Percentiles rank a stretch among this genome's conserved stretches.
These are phyloP conservation scores for Campoplex nolae DNA, from an alignment of 2,888 invertebrate species.

Conservation along the genomic window DNA sequence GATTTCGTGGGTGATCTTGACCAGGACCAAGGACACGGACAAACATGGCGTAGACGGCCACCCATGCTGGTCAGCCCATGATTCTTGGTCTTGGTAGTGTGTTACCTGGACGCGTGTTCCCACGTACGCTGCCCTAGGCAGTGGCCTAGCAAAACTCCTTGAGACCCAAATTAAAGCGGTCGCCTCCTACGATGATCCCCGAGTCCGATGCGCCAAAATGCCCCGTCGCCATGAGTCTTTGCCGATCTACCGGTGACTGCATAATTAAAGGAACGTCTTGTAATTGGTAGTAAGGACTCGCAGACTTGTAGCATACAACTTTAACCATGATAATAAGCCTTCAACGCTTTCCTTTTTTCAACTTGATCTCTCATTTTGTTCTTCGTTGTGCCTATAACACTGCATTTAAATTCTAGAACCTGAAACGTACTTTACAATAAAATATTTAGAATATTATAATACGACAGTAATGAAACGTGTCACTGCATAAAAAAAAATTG, in stretches of 20 bases:
- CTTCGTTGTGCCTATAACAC: constrained; percentile 23
- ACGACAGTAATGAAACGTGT: neutral
- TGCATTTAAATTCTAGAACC: constrained; percentile 28
- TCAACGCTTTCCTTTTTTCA: constrained; percentile 32
- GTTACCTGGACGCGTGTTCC: constrained; percentile 76
- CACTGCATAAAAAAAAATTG: too few species aligned
- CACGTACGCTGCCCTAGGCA: constrained; percentile 82
- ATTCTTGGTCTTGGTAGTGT: constrained; percentile 60
- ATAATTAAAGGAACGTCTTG: constrained; percentile 82
- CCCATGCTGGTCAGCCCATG: constrained; percentile 77
- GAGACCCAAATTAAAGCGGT: constrained; percentile 82
- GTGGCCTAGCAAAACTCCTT: constrained; percentile 80
- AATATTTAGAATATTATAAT: neutral
- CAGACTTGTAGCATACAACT: constrained; percentile 33
- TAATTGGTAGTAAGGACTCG: constrained; percentile 77
- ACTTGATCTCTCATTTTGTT: constrained; percentile 32
- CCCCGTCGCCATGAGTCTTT: constrained; percentile 68
- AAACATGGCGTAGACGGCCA: constrained; percentile 79
- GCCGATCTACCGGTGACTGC: constrained; percentile 79
- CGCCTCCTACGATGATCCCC: constrained; percentile 77
- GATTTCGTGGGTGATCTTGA: constrained; percentile 71
- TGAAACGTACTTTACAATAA: constrained; percentile 2
- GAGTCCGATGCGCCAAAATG: constrained; percentile 67
- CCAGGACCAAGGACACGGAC: constrained; percentile 80
- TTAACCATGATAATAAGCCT: constrained; percentile 38